phyloP scores from a whole-genome alignment of 2,888 invertebrate species.

The Agrilus mali region DNA sequence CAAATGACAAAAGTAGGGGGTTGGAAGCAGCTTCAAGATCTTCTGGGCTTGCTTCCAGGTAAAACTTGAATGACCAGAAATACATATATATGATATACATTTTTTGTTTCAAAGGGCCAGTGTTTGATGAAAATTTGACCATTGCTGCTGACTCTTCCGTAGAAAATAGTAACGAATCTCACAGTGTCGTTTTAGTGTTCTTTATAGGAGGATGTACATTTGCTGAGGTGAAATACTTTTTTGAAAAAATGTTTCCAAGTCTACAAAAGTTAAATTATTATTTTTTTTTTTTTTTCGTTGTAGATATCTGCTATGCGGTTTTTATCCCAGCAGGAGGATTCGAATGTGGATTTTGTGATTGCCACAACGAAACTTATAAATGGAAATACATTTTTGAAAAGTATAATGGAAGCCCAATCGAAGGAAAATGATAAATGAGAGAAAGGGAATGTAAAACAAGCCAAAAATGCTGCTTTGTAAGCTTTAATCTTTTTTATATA shows the following conservation, averaged over 20 bases:
- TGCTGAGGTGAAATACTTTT: conserved; percentile 51
- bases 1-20: conserved; percentile 64
- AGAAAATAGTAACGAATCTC: conserved; percentile 38
- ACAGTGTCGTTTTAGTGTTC: conserved; percentile 75
- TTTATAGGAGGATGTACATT: conserved; percentile 96
- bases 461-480: too few relatives aligned
- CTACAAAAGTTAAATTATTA: neutral
- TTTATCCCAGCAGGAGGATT: conserved; percentile 63
- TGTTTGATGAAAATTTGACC: conserved; percentile 49
- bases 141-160: conserved; percentile 21
- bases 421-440: too few relatives aligned
- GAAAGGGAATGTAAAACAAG: too few relatives aligned
- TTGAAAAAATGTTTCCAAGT: neutral
- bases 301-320: conserved; percentile 60
- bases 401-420: conserved; percentile 45
- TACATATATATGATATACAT: neutral
- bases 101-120: conserved; percentile 38
- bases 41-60: conserved; percentile 68
- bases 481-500: too few relatives aligned
- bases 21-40: conserved; percentile 72
- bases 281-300: too few relatives aligned
- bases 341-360: conserved; percentile 78
- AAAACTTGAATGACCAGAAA: neutral
- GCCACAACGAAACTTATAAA: conserved; percentile 88
- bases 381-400: conserved; percentile 72